Conservation (phyloP, 2,888 invertebrate genomes). For the Drosophila affinis region DNA sequence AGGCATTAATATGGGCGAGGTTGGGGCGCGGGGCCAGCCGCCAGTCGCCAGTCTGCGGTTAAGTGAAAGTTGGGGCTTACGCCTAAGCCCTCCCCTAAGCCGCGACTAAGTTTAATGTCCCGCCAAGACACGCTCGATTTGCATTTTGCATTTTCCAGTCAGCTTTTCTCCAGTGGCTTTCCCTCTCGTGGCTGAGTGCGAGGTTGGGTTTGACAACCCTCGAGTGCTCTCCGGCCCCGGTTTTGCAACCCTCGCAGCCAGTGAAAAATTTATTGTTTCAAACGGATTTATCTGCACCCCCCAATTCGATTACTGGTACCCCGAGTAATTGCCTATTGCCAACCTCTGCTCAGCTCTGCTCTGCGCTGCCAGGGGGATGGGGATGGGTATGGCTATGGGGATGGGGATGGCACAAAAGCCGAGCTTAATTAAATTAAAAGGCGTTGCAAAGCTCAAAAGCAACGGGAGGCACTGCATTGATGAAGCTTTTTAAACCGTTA, state of each 20-base stretch:
- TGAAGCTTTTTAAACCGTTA: conserved; percentile 60
- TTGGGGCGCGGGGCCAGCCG: not conserved
- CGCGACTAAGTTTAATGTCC: conserved; percentile 63
- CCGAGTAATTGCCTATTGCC: conserved; percentile 69
- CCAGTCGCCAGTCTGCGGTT: conserved; percentile 54
- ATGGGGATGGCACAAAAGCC: conserved; percentile 56
- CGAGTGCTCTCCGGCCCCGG: conserved; percentile 5
- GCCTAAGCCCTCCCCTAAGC: conserved; percentile 54
- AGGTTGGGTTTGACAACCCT: not conserved
- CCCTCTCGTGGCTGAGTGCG: too few relatives aligned
- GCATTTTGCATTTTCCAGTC: conserved; percentile 64
- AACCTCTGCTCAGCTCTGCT: conserved; percentile 8
- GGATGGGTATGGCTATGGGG: not conserved
- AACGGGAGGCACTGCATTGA: conserved; percentile 32
- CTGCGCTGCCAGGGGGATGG: not conserved
- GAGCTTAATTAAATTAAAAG: conserved; percentile 71
- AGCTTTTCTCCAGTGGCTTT: not conserved
- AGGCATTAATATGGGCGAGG: conserved; percentile 65
- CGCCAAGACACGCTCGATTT: conserved; percentile 56
- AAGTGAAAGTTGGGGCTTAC: conserved; percentile 71
- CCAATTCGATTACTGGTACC: conserved; percentile 69
- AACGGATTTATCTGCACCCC: conserved; percentile 57
- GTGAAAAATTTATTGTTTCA: conserved; percentile 69
- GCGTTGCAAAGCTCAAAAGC: conserved; percentile 62
- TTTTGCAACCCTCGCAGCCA: conserved; percentile 32